phyloP scores from a whole-genome alignment of 2,888 invertebrate genomes.

The Harmothoe impar region DNA sequence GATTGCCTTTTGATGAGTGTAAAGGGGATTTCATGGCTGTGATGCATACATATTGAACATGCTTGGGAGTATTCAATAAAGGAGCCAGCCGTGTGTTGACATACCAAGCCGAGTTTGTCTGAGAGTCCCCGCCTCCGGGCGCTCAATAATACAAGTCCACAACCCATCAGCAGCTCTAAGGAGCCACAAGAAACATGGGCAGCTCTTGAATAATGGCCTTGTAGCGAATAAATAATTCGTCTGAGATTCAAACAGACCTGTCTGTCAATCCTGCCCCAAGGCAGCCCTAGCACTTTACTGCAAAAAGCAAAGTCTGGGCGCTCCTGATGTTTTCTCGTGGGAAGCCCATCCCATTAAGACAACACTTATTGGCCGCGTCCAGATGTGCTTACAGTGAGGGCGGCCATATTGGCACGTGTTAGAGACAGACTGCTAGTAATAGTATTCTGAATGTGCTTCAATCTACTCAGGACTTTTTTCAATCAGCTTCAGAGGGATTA shows the following conservation, averaged over 20 bases:
- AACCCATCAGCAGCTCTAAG: neutral
- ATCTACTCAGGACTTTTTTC: no score
- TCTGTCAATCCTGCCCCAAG: neutral
- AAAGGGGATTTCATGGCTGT: neutral
- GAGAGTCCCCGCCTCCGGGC: neutral
- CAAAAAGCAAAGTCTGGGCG: neutral
- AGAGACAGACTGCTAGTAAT: no score
- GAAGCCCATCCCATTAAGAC: conserved; percentile 29
- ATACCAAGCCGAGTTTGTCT: neutral
- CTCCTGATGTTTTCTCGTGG: neutral
- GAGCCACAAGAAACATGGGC: neutral
- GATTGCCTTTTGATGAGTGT: neutral
- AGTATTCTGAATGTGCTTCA: no score
- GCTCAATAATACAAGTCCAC: conserved; percentile 10
- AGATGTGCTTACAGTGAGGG: no score
- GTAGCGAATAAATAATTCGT: neutral
- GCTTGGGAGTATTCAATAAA: neutral
- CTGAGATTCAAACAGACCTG: conserved; percentile 15
- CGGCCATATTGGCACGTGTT: no score
- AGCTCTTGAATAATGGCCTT: neutral
- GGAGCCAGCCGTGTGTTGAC: neutral
- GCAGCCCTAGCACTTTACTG: neutral
- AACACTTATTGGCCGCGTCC: neutral
- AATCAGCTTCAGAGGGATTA: no score
- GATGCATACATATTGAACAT: neutral